These are phyloP conservation scores for Poecilia velifera DNA, from an alignment of 2,797 vertebrate genomes.

Conservation along the genomic window DNA sequence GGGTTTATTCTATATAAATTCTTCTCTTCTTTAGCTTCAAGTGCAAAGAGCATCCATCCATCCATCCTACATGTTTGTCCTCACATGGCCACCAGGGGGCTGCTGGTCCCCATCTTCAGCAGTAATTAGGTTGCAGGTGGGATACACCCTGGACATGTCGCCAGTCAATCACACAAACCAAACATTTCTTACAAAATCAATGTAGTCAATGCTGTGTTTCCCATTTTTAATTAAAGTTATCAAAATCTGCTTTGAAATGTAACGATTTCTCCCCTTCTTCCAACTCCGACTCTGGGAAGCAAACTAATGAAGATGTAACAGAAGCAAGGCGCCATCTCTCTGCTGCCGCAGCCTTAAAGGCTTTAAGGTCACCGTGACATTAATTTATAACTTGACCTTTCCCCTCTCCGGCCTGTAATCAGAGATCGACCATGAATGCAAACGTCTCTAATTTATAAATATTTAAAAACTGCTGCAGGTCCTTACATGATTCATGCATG, in stretches of 20 bases:
- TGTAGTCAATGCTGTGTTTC: background rate
- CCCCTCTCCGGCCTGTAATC: background rate
- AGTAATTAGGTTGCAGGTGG: background rate
- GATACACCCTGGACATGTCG: background rate
- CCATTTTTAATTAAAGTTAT: background rate
- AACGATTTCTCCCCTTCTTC: background rate
- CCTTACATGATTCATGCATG: background rate
- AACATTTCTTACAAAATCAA: background rate
- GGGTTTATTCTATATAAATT: too few relatives aligned
- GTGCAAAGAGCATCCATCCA: background rate
- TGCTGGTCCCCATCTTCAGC: background rate
- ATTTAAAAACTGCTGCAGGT: slow-evolving; percentile 1
- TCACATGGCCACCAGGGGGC: background rate
- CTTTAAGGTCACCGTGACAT: background rate
- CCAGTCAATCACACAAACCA: background rate
- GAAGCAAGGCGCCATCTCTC: background rate
- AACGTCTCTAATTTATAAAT: slow-evolving; percentile 2
- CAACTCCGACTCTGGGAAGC: background rate
- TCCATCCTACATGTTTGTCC: background rate
- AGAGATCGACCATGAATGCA: background rate
- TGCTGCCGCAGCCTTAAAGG: background rate
- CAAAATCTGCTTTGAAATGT: background rate
- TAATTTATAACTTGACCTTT: background rate
- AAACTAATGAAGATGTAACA: background rate
- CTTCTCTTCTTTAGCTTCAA: background rate